Percentiles rank a stretch among this genome's conserved stretches.
Evolutionary conservation across 2,113 vertebrate species (phyloP).

Genomic region (Limanda limanda): DNA sequence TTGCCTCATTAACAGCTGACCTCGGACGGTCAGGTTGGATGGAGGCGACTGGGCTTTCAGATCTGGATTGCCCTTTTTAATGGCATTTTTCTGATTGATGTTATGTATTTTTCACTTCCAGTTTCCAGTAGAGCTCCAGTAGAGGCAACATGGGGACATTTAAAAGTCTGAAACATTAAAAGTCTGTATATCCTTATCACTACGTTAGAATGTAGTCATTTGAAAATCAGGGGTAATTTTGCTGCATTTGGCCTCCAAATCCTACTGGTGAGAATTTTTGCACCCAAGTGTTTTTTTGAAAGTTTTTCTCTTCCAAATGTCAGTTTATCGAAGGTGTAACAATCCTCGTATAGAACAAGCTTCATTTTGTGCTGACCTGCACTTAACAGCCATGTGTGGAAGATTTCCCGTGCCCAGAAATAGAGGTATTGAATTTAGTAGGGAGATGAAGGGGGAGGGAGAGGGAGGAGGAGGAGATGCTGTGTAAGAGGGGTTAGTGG

Average conservation of each 20-base stretch:
- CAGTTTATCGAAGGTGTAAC: conserved; percentile 36
- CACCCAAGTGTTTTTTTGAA: not conserved
- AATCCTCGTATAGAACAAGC: conserved; percentile 37
- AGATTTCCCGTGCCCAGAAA: conserved; percentile 73
- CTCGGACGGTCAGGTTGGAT: conserved; percentile 2
- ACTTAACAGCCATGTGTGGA: conserved; percentile 74
- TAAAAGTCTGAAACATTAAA: not conserved
- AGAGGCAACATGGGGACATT: conserved; percentile 17
- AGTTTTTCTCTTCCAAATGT: conserved; percentile 8
- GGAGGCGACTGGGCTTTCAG: conserved; percentile 25
- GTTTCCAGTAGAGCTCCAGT: conserved; percentile 5
- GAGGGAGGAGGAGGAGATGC: conserved; percentile 42
- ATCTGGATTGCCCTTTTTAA: conserved; percentile 20
- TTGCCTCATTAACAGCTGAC: conserved; percentile 40
- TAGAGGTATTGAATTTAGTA: conserved; percentile 84
- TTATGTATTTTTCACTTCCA: conserved; percentile 20
- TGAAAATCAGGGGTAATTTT: not conserved
- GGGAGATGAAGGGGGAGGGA: conserved; percentile 65
- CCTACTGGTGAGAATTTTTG: not conserved
- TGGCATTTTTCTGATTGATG: conserved; percentile 52
- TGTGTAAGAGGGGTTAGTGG: conserved; percentile 65
- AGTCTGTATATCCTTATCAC: not conserved
- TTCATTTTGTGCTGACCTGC: conserved; percentile 72
- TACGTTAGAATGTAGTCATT: not conserved
- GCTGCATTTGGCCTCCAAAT: not conserved